Conservation (phyloP, 2,113 vertebrate species). For the Oreotrochilus melanogaster region DNA sequence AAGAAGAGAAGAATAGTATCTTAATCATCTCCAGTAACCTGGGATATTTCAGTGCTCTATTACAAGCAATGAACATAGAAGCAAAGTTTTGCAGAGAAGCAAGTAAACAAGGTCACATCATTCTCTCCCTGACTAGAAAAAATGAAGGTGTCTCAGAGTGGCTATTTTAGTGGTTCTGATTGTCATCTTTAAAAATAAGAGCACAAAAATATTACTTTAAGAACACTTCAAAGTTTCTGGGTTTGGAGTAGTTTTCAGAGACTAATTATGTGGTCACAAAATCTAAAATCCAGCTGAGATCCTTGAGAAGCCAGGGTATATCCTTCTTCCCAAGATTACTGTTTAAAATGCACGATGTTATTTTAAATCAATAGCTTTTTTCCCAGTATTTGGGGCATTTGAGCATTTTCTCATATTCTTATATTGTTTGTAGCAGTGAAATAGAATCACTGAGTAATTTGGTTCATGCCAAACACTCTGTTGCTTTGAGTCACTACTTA, state of each 20-base stretch:
- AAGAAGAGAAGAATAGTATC: constrained; percentile 13
- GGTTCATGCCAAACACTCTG: background rate
- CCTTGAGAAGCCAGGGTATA: background rate
- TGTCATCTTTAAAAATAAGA: background rate
- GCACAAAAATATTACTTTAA: background rate
- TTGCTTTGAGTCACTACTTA: background rate
- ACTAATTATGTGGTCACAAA: constrained; percentile 7
- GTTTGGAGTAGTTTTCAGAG: background rate
- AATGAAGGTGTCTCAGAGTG: background rate
- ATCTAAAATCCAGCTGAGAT: constrained; percentile 10
- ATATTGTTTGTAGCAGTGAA: background rate
- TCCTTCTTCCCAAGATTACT: constrained; percentile 6
- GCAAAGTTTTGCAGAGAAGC: background rate
- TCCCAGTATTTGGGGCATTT: background rate
- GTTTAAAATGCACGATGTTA: constrained; percentile 20
- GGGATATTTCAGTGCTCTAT: background rate
- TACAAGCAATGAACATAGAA: background rate
- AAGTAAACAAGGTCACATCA: background rate
- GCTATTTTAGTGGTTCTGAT: background rate
- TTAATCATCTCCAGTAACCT: background rate
- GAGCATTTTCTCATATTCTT: background rate
- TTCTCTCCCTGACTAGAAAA: background rate
- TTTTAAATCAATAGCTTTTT: background rate
- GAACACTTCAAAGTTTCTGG: background rate
- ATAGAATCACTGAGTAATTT: background rate